Conservation (phyloP, 2,797 vertebrate species). For the Rhyacichthys aspro region DNA sequence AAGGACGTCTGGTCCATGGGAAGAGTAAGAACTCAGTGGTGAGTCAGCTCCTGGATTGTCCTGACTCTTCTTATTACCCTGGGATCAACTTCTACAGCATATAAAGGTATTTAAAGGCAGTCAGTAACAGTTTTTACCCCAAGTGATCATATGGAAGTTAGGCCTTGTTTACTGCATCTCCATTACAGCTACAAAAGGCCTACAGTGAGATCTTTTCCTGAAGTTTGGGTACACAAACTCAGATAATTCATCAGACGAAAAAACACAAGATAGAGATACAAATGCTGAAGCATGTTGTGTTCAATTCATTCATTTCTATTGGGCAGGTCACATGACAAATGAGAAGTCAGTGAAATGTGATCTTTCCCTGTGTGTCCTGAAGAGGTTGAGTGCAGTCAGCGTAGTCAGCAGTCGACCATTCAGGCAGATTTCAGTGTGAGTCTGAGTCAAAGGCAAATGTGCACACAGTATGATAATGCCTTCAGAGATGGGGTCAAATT, state of each 20-base stretch:
- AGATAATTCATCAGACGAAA: too few species aligned
- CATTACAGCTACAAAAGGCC: too few species aligned
- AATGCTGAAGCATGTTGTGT: not conserved
- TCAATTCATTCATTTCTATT: not conserved
- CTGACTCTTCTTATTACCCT: too few species aligned
- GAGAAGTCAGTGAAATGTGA: slow-evolving; percentile 58
- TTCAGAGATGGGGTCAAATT: slow-evolving; percentile 24
- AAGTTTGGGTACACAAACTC: too few species aligned
- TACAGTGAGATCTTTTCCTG: too few species aligned
- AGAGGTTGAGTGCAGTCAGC: slow-evolving; percentile 29
- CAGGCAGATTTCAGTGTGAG: slow-evolving; percentile 12
- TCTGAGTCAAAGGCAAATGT: slow-evolving; percentile 19
- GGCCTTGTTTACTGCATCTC: too few species aligned
- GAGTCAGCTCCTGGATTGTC: too few species aligned
- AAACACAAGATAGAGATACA: too few species aligned
- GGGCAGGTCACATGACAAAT: slow-evolving; percentile 8
- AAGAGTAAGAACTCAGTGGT: not conserved
- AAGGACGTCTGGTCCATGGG: not conserved
- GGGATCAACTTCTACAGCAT: too few species aligned
- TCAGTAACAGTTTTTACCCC: too few species aligned
- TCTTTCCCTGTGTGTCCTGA: slow-evolving; percentile 38
- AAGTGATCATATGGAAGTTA: too few species aligned
- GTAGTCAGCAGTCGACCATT: slow-evolving; percentile 36
- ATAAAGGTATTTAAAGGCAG: too few species aligned
- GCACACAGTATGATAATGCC: slow-evolving; percentile 24